phyloP scores from a whole-genome alignment of 2,888 invertebrate species.

The Punctoribates punctum region DNA sequence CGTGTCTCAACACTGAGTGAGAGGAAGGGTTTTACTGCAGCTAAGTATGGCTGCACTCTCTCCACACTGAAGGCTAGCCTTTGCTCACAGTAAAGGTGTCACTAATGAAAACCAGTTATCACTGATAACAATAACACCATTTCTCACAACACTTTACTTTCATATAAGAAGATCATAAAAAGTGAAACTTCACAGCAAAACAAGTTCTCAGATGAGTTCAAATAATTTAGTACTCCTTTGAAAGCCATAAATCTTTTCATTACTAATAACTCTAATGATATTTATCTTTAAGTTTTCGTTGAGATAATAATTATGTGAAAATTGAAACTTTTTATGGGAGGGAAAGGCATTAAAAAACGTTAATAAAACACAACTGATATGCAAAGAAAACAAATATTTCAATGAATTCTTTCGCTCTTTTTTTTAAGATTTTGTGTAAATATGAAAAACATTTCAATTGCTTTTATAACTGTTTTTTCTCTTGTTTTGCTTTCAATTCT shows the following conservation, averaged over 20 bases:
- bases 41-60: neutral
- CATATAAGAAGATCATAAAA: conserved; percentile 22
- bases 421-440: neutral
- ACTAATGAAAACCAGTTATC: conserved; percentile 6
- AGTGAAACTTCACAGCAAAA: neutral
- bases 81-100: conserved; percentile 8
- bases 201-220: neutral
- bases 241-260: conserved; percentile 12
- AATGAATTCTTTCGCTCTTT: neutral
- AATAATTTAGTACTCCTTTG: neutral
- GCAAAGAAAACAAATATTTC: neutral
- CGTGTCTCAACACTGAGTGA: neutral
- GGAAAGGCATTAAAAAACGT: neutral
- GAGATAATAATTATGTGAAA: neutral
- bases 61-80: neutral
- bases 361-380: neutral
- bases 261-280: neutral
- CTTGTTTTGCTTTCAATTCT: neutral
- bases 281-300: neutral
- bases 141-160: neutral
- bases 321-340: neutral
- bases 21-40: conserved; percentile 26
- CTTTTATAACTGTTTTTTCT: neutral
- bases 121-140: neutral
- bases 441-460: neutral